Evolutionary conservation across 2,113 vertebrate genomes (phyloP).

Genomic region (Aegotheles bennettii): DNA sequence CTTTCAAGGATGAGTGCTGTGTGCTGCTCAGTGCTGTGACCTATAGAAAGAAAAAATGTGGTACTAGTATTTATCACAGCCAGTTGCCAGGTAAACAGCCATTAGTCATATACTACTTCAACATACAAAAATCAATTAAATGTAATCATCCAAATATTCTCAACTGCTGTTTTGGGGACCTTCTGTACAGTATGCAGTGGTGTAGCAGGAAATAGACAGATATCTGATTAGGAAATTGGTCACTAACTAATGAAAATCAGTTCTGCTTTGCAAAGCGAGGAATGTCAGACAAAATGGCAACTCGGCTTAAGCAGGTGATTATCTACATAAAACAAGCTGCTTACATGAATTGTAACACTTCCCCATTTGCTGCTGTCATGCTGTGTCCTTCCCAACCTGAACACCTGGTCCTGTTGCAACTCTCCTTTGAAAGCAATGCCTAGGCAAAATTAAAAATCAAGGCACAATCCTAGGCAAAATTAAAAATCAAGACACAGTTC

Average conservation of each 20-base stretch:
- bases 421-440: not conserved
- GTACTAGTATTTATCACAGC: not conserved
- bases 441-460: not conserved
- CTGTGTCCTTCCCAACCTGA: rapidly evolving
- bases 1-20: not conserved
- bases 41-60: not conserved
- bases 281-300: not conserved
- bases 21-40: not conserved
- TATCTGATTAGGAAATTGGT: not conserved
- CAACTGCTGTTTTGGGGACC: not conserved
- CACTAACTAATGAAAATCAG: not conserved
- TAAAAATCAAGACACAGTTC: not conserved
- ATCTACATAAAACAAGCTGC: not conserved
- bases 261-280: not conserved
- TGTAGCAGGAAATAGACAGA: not conserved
- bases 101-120: not conserved
- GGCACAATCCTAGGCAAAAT: not conserved
- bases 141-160: not conserved
- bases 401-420: not conserved
- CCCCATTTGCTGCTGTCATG: not conserved
- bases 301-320: not conserved
- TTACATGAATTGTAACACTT: not conserved
- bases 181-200: not conserved
- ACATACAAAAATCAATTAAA: not conserved
- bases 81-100: not conserved